These are phyloP conservation scores for Andricus grossulariae DNA, from an alignment of 1,140 invertebrate species.

Conservation along the genomic window DNA sequence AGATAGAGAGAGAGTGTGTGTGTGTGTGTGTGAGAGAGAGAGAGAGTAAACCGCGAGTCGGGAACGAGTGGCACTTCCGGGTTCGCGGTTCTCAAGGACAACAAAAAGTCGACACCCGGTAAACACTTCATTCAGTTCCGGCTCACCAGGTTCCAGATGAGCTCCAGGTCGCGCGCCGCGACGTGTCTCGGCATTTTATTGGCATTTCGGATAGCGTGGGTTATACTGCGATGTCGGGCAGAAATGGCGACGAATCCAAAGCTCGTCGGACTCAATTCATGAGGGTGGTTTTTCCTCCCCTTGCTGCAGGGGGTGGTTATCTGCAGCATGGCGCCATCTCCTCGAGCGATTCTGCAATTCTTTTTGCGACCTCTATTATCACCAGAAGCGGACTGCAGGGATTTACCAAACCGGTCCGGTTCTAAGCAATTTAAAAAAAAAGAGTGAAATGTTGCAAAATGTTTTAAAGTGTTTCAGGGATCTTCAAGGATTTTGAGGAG, in stretches of 20 bases:
- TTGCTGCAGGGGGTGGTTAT: slow-evolving; percentile 33
- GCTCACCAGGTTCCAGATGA: slow-evolving; percentile 43
- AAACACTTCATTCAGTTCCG: slow-evolving; percentile 7
- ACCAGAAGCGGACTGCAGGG: not conserved
- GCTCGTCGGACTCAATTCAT: slow-evolving; percentile 49
- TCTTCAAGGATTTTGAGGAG: too few relatives aligned
- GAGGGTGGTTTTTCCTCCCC: slow-evolving; percentile 54
- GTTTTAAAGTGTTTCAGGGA: too few relatives aligned
- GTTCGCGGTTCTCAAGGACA: slow-evolving; percentile 26
- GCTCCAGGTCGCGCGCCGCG: slow-evolving; percentile 47
- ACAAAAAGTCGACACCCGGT: not conserved
- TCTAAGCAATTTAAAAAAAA: too few relatives aligned
- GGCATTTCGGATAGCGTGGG: slow-evolving; percentile 43
- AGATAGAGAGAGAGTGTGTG: too few relatives aligned
- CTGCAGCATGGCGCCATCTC: slow-evolving; percentile 60
- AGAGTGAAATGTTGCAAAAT: too few relatives aligned
- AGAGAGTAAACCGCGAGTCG: not conserved
- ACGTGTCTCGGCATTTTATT: slow-evolving; percentile 57
- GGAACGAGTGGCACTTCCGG: slow-evolving; percentile 23
- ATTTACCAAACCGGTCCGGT: too few relatives aligned
- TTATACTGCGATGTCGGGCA: slow-evolving; percentile 56
- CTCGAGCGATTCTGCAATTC: slow-evolving; percentile 11
- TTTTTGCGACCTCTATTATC: slow-evolving; percentile 39
- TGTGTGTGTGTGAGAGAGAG: not conserved
- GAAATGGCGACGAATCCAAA: slow-evolving; percentile 70